Evolutionary conservation across 2,888 invertebrate genomes (phyloP), one percentile per base, ranked within the genome.

Genomic region (Dascillus cervinus): DNA sequence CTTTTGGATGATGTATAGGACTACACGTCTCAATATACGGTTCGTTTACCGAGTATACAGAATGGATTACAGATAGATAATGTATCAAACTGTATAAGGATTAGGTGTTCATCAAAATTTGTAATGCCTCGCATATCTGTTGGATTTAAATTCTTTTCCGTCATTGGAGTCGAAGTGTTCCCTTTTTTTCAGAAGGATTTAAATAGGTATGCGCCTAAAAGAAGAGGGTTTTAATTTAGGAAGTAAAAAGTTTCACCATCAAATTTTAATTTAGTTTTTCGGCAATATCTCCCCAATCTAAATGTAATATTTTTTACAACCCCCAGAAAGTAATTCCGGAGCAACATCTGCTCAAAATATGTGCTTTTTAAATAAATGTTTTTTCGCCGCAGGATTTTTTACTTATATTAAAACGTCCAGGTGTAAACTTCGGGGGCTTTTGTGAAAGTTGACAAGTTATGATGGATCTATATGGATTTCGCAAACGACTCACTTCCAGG

Each of bases 301-400:
- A 35, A 36, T 27, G 36, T 32, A 22, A 37, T 32, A 34, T 37
- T 37, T 31, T 34, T 37, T 41, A 33, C 47, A 47, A 31, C 40
- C 44, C 42, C 44, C 44, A 46, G 43, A 46, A 46, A 44, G 41
- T 43, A 51, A 49, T 52, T 41, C 37, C 43, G 55, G 49, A 55
- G 47, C 59, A 59, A 58, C 59, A 58, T 57, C 49, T 50, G n/a
- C n/a, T n/a, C n/a, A n/a, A 45, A 22, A 40, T 52, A 55, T 55
- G 55, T 55, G 50, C 50, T 50, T 53, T 53, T 52, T 52, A 52
- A 50, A 53, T 48, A 49, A 53, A 54, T 52, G 53, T 45, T 47
- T 46, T 52, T 53, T 53, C 50, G 49, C 52, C 53, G 51, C 51
- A 47, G 53, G 54, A 53, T 53, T 55, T 53, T 55, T n/a, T n/a